Percentiles rank a stretch among this genome's conserved stretches.
Conservation (phyloP, 2,113 vertebrate genomes). For the Amphiprion percula region DNA sequence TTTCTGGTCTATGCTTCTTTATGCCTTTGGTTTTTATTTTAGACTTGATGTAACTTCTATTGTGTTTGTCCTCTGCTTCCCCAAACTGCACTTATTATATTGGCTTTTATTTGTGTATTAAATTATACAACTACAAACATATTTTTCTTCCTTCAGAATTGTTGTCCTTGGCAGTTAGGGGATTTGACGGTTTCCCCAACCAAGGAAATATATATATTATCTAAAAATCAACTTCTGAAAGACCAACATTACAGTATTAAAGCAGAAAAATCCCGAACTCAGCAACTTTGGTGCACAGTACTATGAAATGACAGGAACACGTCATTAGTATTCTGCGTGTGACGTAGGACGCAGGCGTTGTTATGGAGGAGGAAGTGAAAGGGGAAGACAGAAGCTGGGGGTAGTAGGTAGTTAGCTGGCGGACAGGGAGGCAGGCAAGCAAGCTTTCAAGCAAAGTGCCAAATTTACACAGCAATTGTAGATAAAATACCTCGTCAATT, state of each 20-base stretch:
- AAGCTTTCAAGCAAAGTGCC: constrained; percentile 59
- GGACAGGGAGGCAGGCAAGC: constrained; percentile 11
- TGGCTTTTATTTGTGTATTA: too few species aligned
- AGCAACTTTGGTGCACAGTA: too few species aligned
- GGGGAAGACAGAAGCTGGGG: constrained; percentile 60
- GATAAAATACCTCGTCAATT: neutral
- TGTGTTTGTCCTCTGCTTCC: too few species aligned
- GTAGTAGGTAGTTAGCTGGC: constrained; percentile 58
- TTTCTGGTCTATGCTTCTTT: too few species aligned
- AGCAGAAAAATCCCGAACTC: neutral
- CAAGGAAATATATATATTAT: too few species aligned
- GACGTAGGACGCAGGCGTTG: constrained; percentile 62
- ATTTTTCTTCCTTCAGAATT: too few species aligned
- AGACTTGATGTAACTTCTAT: too few species aligned
- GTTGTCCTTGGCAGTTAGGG: too few species aligned
- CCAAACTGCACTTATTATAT: too few species aligned
- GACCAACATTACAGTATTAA: neutral
- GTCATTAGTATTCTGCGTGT: constrained; percentile 40
- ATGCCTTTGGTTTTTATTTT: too few species aligned
- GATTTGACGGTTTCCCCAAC: too few species aligned
- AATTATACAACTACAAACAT: too few species aligned
- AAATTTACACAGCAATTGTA: constrained; percentile 38
- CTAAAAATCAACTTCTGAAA: neutral
- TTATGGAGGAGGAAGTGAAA: constrained; percentile 81
- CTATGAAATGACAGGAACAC: neutral